Evolutionary conservation across 2,113 vertebrate species (phyloP), one percentile per base, ranked within the genome.

Genomic region (Ornithorhynchus anatinus): DNA sequence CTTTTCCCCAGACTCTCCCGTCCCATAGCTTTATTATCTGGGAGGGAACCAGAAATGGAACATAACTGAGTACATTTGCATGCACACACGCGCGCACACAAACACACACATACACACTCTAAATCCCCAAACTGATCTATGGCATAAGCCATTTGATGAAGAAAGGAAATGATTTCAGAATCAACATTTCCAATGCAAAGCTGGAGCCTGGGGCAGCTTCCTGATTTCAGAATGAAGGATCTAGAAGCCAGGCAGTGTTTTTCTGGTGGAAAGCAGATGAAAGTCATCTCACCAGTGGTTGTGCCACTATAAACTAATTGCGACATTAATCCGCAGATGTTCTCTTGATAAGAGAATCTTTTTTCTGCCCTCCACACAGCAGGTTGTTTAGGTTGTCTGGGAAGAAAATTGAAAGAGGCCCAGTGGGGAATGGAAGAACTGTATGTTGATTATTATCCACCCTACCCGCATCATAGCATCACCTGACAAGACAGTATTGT

Each of bases 381-480:
- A 0, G 67, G 57, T 11, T 23, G 8, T 42, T 71, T 33, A 64
- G 58, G 20, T 64, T 79, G 61, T 58, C 61, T 66, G 32, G 40
- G 75, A 79, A 79, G 76, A 72, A 80, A 78, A 75, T 52, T 48
- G 57, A 43, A 66, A 39, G 58, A 66, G 47, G 60, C 45, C 58
- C 68, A n/a, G 39, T 39, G 31, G 79, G 82, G 59, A 51, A 39
- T 53, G 22, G 31, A 75, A 63, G 50, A 27, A 17, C 8, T 22
- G n/a, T 2, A 1, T 35, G 22, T 61, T 81, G 75, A 32, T 48
- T 61, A 40, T 65, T 44, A 68, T 40, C 59, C 37, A 13, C 33
- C 53, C 68, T 29, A 23, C 40, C 72, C 7, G 23, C 59, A 72
- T 75, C n/a, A 15, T 5, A 77, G 23, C 9, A 37, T 62, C 51